Evolutionary conservation across 2,113 vertebrate genomes (phyloP).

Genomic region (Siphamia tubifer): DNA sequence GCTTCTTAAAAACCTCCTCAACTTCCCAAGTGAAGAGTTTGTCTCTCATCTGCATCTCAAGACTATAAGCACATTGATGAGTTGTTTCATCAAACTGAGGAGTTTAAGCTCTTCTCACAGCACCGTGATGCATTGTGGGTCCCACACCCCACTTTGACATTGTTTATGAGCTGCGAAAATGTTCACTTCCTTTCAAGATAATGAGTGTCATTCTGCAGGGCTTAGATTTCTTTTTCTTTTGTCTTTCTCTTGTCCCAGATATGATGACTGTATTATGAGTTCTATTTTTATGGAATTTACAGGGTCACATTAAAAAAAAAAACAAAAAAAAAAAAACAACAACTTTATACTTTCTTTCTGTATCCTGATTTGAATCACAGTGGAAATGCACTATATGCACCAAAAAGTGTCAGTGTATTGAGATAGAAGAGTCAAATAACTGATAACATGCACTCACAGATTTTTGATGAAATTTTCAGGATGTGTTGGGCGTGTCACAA

Average conservation of each 20-base stretch:
- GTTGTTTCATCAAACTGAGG: conserved; percentile 18
- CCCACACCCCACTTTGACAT: conserved; percentile 9
- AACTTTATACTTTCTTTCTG: background rate
- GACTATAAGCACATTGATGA: conserved; percentile 8
- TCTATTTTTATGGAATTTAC: conserved; percentile 14
- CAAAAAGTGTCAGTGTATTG: background rate
- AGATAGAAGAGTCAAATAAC: background rate
- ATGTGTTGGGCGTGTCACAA: too few species aligned
- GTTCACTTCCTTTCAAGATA: conserved; percentile 3
- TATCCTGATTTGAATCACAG: background rate
- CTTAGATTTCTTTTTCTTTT: background rate
- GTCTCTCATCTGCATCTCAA: background rate
- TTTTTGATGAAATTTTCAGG: background rate
- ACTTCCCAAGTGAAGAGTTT: background rate
- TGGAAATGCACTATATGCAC: background rate
- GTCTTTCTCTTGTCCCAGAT: conserved; percentile 14
- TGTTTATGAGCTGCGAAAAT: conserved; percentile 22
- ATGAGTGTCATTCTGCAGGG: conserved; percentile 32
- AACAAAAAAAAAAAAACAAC: too few species aligned
- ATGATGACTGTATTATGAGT: conserved; percentile 11
- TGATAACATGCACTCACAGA: background rate
- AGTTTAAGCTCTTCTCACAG: conserved; percentile 20
- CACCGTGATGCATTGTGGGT: background rate
- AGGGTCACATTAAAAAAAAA: background rate
- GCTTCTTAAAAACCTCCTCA: background rate